Conservation (phyloP, 2,888 invertebrate genomes). For the Glyphotaelius pellucidus region DNA sequence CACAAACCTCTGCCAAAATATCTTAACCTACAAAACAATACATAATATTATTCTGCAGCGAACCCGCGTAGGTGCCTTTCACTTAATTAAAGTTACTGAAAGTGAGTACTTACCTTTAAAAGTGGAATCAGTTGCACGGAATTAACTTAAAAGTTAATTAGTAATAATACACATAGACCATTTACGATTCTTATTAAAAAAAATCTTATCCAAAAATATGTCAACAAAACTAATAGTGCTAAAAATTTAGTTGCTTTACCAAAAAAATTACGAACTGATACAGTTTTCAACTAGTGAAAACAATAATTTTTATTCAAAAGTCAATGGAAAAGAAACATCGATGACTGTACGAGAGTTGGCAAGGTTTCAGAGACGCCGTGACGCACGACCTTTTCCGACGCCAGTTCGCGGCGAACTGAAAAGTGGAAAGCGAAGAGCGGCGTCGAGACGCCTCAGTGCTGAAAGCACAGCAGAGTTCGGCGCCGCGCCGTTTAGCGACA, state of each 20-base stretch:
- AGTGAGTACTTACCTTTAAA: not conserved
- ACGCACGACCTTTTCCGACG: conserved; percentile 54
- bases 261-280: not conserved
- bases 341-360: not conserved
- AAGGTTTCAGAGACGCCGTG: not conserved
- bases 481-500: conserved; percentile 40
- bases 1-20: conserved; percentile 34
- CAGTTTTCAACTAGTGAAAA: not conserved
- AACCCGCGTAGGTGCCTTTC: not conserved
- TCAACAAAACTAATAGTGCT: not conserved
- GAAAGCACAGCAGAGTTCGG: not conserved
- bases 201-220: not conserved
- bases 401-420: conserved; percentile 61
- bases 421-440: not conserved
- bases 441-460: conserved; percentile 36
- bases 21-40: conserved; percentile 14
- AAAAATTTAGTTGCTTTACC: not conserved
- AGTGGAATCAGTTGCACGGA: not conserved
- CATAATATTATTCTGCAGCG: not conserved
- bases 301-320: not conserved
- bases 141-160: not conserved
- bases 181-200: not conserved
- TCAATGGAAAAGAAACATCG: conserved; percentile 24
- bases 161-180: not conserved
- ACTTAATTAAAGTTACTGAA: not conserved